Conservation (phyloP, 2,797 vertebrate genomes). For the Sciurus carolinensis region DNA sequence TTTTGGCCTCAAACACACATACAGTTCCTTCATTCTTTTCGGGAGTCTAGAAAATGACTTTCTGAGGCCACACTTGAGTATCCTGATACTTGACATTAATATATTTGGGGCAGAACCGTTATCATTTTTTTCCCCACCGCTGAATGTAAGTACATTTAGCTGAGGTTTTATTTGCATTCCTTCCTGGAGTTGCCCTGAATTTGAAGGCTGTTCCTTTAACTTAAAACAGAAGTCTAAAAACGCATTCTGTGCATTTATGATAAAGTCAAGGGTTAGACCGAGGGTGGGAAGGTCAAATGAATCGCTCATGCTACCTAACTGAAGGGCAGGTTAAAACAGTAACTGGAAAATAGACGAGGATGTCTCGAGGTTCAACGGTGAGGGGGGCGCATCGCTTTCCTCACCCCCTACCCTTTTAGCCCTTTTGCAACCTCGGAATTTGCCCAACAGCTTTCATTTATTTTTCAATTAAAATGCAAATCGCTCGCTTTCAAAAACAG, state of each 20-base stretch:
- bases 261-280: not conserved
- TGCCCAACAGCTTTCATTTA: constrained; percentile 66
- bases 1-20: not conserved
- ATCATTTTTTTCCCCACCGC: not conserved
- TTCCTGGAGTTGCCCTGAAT: not conserved
- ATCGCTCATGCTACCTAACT: fast-evolving
- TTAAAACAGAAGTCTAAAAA: constrained; percentile 1
- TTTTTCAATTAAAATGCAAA: constrained; percentile 81
- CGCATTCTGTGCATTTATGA: fast-evolving
- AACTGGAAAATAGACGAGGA: not conserved
- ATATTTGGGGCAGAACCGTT: not conserved
- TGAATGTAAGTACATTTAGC: not conserved
- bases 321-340: not conserved
- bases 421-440: constrained; percentile 28
- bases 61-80: not conserved
- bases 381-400: fast-evolving
- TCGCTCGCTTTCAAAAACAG: constrained; percentile 47
- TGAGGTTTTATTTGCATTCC: constrained; percentile 3
- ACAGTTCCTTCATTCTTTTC: not conserved
- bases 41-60: not conserved
- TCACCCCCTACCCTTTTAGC: not conserved
- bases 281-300: not conserved
- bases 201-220: not conserved
- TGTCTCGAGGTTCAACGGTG: not conserved
- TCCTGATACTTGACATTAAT: not conserved